Percentiles rank a stretch among this genome's conserved stretches.
phyloP scores from a whole-genome alignment of 1,140 invertebrate species.

The Pseudomyrmex gracilis region DNA sequence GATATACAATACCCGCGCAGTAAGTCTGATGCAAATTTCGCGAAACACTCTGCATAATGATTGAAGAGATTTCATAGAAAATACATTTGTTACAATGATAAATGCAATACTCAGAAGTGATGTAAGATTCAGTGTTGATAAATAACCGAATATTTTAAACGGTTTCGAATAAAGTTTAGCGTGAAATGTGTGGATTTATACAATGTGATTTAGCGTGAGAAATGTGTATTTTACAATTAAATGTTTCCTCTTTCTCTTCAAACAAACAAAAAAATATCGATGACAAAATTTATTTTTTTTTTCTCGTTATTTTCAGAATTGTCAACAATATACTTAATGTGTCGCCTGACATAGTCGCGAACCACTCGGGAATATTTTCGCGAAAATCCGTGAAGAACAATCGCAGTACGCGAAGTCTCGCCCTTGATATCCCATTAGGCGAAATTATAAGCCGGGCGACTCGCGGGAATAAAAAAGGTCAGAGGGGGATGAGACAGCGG shows the following conservation, averaged over 20 bases:
- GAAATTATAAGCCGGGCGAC: constrained; percentile 59
- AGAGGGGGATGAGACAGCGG: constrained; percentile 40
- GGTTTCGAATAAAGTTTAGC: too few species aligned
- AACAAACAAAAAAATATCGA: too few species aligned
- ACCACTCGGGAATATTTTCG: neutral
- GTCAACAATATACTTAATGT: neutral
- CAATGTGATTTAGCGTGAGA: too few species aligned
- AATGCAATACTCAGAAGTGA: neutral
- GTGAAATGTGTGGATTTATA: too few species aligned
- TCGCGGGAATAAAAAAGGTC: constrained; percentile 60
- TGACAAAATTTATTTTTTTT: too few species aligned
- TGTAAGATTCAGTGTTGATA: neutral
- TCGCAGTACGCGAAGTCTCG: constrained; percentile 35
- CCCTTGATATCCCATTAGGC: constrained; percentile 58
- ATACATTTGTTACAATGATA: neutral
- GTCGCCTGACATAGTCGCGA: too few species aligned
- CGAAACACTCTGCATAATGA: neutral
- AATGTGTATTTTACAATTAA: too few species aligned
- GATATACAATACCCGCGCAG: neutral
- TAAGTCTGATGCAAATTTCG: constrained; percentile 19
- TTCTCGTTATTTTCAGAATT: neutral
- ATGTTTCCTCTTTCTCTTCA: too few species aligned
- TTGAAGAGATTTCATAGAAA: neutral
- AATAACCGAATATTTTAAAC: neutral
- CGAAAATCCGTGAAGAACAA: constrained; percentile 39